Conservation (phyloP, 2,113 vertebrate species). For the Bos javanicus region DNA sequence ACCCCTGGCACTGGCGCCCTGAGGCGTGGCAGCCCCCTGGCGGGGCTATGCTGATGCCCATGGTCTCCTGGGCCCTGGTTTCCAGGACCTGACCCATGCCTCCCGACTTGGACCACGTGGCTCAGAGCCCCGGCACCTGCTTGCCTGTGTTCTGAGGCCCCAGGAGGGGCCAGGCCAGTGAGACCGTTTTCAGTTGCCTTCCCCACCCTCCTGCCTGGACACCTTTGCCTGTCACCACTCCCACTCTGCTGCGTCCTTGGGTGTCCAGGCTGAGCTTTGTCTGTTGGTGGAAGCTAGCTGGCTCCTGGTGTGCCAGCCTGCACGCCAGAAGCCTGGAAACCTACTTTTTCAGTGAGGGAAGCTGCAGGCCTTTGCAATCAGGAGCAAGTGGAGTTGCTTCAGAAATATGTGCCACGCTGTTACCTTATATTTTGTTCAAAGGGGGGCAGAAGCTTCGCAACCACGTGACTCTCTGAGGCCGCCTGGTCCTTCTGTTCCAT, state of each 20-base stretch:
- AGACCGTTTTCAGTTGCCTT: too few species aligned
- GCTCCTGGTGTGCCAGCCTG: not conserved
- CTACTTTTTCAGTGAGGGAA: not conserved
- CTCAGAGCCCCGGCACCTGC: not conserved
- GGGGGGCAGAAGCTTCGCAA: not conserved
- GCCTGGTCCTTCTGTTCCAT: not conserved
- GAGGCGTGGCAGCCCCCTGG: not conserved
- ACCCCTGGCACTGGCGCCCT: not conserved
- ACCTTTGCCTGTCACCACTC: not conserved
- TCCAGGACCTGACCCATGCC: not conserved
- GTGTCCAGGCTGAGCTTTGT: not conserved
- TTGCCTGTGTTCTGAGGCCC: rapidly evolving
- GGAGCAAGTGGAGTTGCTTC: not conserved
- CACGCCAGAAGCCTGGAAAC: not conserved
- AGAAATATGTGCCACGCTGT: not conserved
- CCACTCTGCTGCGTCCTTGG: not conserved
- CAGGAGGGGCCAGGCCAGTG: not conserved
- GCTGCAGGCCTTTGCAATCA: not conserved
- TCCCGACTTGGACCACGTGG: not conserved
- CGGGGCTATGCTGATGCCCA: not conserved
- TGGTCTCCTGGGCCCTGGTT: not conserved
- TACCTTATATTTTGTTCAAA: not conserved
- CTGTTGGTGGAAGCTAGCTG: not conserved
- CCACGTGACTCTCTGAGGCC: not conserved
- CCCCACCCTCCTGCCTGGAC: not conserved